These are phyloP conservation scores for Actinostola sp. DNA, from an alignment of 92 coral and sea anemone species.

Conservation along the genomic window DNA sequence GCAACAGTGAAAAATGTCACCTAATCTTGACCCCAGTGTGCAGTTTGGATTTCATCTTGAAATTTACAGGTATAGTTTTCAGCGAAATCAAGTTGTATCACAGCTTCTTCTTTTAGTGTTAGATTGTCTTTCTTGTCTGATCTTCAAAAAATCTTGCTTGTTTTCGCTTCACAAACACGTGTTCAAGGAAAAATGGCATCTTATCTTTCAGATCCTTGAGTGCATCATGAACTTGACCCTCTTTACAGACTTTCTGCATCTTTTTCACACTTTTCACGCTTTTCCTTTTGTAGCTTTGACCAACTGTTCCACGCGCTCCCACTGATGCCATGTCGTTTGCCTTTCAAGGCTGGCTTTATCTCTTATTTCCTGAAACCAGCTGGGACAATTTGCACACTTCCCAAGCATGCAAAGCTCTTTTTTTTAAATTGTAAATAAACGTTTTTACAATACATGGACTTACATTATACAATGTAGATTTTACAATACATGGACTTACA, in stretches of 20 bases:
- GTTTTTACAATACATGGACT: too few species aligned
- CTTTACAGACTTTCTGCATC: conserved; percentile 36
- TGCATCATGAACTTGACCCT: conserved; percentile 25
- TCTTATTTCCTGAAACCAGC: conserved; percentile 1
- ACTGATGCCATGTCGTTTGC: conserved; percentile 50
- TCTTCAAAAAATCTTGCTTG: conserved; percentile 54
- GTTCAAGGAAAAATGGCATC: conserved; percentile 25
- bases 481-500: too few species aligned
- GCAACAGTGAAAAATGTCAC: too few species aligned
- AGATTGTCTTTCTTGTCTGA: too few species aligned
- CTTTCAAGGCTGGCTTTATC: conserved; percentile 7
- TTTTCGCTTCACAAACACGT: conserved; percentile 53
- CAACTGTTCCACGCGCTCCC: conserved; percentile 38
- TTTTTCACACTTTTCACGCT: conserved; percentile 27
- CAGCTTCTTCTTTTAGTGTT: conserved; percentile 35
- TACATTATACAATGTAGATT: too few species aligned
- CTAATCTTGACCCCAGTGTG: conserved; percentile 68
- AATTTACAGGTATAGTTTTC: conserved; percentile 58
- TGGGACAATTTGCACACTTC: conserved; percentile 32
- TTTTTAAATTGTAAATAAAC: too few species aligned
- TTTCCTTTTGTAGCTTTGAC: conserved; percentile 18
- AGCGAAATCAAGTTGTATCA: conserved; percentile 67
- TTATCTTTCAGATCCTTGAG: conserved; percentile 6
- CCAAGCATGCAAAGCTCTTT: conserved; percentile 51
- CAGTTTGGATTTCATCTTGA: conserved; percentile 69